Evolutionary conservation across 2,888 invertebrate genomes (phyloP).

Genomic region (Ophonus ardosiacus): DNA sequence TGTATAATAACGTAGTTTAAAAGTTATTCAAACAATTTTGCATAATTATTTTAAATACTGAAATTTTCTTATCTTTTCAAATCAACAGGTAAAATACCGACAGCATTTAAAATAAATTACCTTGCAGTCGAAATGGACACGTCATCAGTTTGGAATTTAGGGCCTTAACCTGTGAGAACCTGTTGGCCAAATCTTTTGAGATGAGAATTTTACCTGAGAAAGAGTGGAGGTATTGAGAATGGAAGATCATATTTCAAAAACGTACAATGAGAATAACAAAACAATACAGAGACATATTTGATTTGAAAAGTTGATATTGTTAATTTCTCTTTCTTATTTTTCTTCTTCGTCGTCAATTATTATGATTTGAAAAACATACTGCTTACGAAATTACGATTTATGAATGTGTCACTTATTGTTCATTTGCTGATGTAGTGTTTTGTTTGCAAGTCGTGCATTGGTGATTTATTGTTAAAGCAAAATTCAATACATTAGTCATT

Average conservation of each 20-base stretch:
- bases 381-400: not conserved
- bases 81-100: not conserved
- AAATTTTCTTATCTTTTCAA: no score
- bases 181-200: not conserved
- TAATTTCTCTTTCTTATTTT: no score
- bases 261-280: no score
- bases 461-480: not conserved
- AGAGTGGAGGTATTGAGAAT: no score
- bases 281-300: no score
- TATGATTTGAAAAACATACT: not conserved
- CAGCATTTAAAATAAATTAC: slow-evolving; percentile 3
- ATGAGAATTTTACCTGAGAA: no score
- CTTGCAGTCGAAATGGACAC: slow-evolving; percentile 1
- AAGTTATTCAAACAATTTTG: not conserved
- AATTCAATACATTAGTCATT: slow-evolving; percentile 30
- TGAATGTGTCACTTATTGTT: not conserved
- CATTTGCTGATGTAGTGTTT: not conserved
- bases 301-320: no score
- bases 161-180: not conserved
- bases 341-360: not conserved
- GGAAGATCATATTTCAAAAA: no score
- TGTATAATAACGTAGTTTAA: no score
- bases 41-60: no score
- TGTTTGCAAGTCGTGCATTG: not conserved
- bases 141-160: slow-evolving; percentile 41